Percentiles rank a stretch among this genome's conserved stretches.
These are phyloP conservation scores for Lasioglossum baleicum DNA, from an alignment of 1,140 invertebrate genomes.

Conservation along the genomic window DNA sequence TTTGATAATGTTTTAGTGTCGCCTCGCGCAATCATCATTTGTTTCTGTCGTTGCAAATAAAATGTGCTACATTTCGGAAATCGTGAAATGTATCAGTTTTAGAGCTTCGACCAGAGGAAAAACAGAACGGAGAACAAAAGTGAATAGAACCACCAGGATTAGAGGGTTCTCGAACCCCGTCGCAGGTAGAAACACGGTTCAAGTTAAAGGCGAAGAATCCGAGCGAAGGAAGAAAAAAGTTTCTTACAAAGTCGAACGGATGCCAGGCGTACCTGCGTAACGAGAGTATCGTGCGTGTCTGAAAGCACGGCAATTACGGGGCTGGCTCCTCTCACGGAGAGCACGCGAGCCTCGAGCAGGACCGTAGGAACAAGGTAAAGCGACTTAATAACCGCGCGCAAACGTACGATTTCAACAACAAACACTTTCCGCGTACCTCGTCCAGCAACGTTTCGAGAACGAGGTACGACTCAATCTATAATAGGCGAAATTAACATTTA, in stretches of 20 bases:
- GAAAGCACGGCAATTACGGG: conserved; percentile 36
- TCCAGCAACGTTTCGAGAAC: not conserved
- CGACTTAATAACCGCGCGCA: conserved; percentile 29
- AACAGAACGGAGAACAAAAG: no score
- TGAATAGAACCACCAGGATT: no score
- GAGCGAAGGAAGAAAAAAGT: not conserved
- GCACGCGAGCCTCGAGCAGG: conserved; percentile 13
- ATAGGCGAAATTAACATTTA: not conserved
- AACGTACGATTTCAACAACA: conserved; percentile 32
- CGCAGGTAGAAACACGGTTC: no score
- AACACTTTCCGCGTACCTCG: not conserved
- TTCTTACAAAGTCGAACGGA: not conserved
- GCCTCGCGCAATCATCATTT: no score
- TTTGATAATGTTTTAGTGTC: no score
- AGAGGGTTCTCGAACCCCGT: no score
- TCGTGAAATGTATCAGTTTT: no score
- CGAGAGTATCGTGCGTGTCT: conserved; percentile 40
- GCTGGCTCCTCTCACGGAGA: conserved; percentile 13
- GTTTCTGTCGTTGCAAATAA: no score
- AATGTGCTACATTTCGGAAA: no score
- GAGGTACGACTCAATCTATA: not conserved
- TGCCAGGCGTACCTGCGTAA: conserved; percentile 16
- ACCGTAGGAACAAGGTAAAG: conserved; percentile 1
- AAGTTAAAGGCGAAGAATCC: not conserved
- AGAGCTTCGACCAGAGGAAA: no score